Percentiles rank a stretch among this genome's conserved stretches.
Evolutionary conservation across 2,888 invertebrate species (phyloP).

Genomic region (Lamproptera curius): DNA sequence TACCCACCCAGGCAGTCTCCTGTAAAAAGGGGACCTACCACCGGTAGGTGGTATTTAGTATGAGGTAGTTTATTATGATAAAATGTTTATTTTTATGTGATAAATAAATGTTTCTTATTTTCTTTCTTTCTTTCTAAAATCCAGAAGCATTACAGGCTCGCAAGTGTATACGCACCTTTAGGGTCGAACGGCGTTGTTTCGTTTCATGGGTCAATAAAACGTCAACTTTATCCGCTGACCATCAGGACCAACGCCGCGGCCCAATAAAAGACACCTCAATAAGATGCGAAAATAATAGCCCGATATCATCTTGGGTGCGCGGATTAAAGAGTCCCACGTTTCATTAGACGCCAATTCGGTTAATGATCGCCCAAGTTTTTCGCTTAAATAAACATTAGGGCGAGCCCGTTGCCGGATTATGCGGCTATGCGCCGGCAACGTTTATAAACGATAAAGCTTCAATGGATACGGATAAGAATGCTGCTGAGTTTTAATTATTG

Average conservation of each 20-base stretch:
- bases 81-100: too few species aligned
- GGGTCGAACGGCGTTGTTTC: conserved; percentile 22
- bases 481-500: too few species aligned
- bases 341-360: conserved; percentile 65
- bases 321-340: conserved; percentile 54
- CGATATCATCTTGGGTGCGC: conserved; percentile 50
- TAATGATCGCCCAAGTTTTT: conserved; percentile 69
- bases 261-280: conserved; percentile 54
- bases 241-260: conserved; percentile 57
- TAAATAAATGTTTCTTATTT: too few species aligned
- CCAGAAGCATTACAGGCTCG: too few species aligned
- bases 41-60: too few species aligned
- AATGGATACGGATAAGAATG: too few species aligned
- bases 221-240: conserved; percentile 46
- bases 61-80: too few species aligned
- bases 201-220: conserved; percentile 44
- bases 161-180: too few species aligned
- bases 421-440: conserved; percentile 61
- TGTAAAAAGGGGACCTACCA: too few species aligned
- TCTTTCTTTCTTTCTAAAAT: too few species aligned
- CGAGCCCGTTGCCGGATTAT: conserved; percentile 70
- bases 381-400: conserved; percentile 72
- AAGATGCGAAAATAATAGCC: conserved; percentile 63
- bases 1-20: too few species aligned
- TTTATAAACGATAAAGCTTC: too few species aligned